Evolutionary conservation across 2,888 invertebrate species (phyloP).

Genomic region (Stratiomys singularior): DNA sequence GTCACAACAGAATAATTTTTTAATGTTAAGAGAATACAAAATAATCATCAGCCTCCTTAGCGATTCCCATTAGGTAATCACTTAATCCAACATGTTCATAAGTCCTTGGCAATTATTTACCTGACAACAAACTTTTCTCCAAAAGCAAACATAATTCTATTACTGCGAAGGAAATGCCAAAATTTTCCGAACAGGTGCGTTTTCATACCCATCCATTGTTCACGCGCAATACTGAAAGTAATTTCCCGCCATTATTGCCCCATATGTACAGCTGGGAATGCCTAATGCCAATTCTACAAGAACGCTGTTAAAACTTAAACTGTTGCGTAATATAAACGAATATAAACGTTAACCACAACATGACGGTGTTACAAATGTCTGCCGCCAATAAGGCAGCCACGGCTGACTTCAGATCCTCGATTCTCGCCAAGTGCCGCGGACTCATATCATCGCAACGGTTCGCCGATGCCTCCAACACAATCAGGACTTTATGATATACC

Average conservation of each 20-base stretch:
- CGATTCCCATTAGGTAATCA: neutral
- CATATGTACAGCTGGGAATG: neutral
- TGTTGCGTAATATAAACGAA: constrained; percentile 3
- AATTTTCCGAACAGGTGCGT: constrained; percentile 22
- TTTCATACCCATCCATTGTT: neutral
- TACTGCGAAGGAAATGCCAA: neutral
- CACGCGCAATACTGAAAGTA: neutral
- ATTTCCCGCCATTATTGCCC: constrained; percentile 17
- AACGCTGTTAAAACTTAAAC: constrained; percentile 16
- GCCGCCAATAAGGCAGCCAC: neutral
- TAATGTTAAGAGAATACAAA: no score
- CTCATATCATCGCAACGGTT: neutral
- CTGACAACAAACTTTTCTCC: neutral
- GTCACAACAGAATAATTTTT: no score
- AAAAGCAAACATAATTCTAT: neutral
- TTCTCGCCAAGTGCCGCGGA: neutral
- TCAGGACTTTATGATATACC: constrained; percentile 35
- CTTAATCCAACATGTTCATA: neutral
- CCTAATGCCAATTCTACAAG: neutral
- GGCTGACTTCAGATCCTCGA: neutral
- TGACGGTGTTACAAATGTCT: constrained; percentile 16
- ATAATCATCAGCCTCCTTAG: no score
- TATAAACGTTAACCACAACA: constrained; percentile 33
- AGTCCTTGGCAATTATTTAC: neutral
- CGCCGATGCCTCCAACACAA: neutral